Base-by-base conservation (phyloP, 2,888 invertebrate genomes). In the Zootermopsis nevadensis region DNA sequence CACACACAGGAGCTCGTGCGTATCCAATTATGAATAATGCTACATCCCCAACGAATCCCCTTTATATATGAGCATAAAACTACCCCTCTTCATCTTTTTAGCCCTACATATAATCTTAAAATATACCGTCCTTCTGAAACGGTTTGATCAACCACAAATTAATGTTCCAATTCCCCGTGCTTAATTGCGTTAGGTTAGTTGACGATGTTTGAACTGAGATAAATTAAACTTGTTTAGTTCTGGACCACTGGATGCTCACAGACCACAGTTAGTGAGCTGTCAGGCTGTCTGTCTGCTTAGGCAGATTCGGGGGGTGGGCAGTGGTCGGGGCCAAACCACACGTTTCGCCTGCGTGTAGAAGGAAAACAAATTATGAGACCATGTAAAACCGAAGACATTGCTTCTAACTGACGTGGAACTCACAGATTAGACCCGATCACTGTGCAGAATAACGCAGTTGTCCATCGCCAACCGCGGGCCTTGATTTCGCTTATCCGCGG, bases 11-110 rank as follows among this genome's bases (percentile, higher is more conserved):
- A 79, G 35, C 66, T 66, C 79, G 38, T 66, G 79, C 79, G 35
- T 79, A 79, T 79, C 79, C 79, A 79, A 79, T 79, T 79, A 79
- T 79, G 79, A 79, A 79, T 60, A 66, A 79, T 66, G 35, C 38
- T 48, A 24, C 35, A 66, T 66, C 38, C 79, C 79, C 79, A 60
- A 55, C 31, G 33, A 38, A 38, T 66, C 60, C 33, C 79, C 66
- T 66, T 60, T 66, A 74, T 74, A 38, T 74, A 12, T 35, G 74
- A 38, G 74, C n/a, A 74, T n/a, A 38, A 22, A 74, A 38, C 35
- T 38, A 74, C 74, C 74, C 74, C 38, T 74, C 35, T n/a, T n/a
- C 35, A 24, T 42, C 7, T 74, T 74, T 74, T 74, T 38, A 35
- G 38, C 74, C 74, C 35, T 27, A 7, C 74, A 38, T n/a, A 38